A percentile compares a stretch with the other conserved stretches of the same genome.
Conservation (phyloP, 2,888 invertebrate genomes). For the Bombylius major region DNA sequence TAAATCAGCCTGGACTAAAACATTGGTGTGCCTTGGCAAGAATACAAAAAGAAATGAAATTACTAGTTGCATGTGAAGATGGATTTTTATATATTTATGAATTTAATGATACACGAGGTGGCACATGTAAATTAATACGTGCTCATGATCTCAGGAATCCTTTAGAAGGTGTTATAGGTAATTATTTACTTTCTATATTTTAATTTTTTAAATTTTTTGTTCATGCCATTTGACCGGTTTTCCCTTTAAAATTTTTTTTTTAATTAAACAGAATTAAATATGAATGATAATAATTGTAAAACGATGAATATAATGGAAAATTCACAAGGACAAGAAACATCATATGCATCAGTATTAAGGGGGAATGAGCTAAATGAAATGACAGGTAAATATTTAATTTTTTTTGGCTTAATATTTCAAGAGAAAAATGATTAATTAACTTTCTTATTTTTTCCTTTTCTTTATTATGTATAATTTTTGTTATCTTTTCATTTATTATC, state of each 20-base stretch:
- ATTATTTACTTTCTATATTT: background rate
- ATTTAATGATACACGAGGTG: slow-evolving; percentile 30
- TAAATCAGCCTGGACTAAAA: slow-evolving; percentile 31
- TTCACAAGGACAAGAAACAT: slow-evolving; percentile 26
- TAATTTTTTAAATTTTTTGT: background rate
- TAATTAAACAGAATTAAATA: slow-evolving; percentile 17
- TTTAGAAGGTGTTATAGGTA: slow-evolving; percentile 29
- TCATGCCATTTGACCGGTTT: too few relatives aligned
- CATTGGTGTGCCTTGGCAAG: slow-evolving; percentile 32
- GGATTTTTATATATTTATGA: slow-evolving; percentile 36
- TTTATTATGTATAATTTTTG: background rate
- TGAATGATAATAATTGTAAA: slow-evolving; percentile 10
- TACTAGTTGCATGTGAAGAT: slow-evolving; percentile 35
- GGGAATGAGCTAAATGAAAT: slow-evolving; percentile 64
- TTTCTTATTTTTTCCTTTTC: background rate
- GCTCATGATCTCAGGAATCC: slow-evolving; percentile 33
- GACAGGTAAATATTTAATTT: slow-evolving; percentile 54
- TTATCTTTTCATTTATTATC: background rate
- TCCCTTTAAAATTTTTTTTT: too few relatives aligned
- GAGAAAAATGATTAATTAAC: background rate
- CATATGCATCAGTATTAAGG: slow-evolving; percentile 84
- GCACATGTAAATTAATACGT: slow-evolving; percentile 29
- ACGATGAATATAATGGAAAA: slow-evolving; percentile 23
- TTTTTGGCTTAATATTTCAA: background rate
- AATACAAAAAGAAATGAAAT: slow-evolving; percentile 29